Evolutionary conservation across 2,888 invertebrate genomes (phyloP).

Genomic region (Pomacea canaliculata): DNA sequence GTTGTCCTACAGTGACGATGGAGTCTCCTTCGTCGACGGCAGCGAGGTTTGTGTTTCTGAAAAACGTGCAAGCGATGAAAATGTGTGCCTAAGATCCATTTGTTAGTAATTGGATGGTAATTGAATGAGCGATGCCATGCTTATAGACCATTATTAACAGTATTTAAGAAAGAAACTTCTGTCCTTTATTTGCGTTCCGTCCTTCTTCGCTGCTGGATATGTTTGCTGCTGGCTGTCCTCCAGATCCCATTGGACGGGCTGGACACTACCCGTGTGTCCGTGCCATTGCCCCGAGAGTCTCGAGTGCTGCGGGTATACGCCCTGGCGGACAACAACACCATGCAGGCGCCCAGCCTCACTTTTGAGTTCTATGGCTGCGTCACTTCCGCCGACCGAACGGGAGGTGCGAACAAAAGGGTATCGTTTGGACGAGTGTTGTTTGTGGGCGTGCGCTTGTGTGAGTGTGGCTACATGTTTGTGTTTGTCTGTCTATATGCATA

Average conservation of each 20-base stretch:
- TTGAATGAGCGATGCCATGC: too few relatives aligned
- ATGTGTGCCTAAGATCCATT: too few relatives aligned
- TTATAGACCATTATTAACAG: too few relatives aligned
- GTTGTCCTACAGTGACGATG: slow-evolving; percentile 55
- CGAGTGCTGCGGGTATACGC: slow-evolving; percentile 45
- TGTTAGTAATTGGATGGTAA: too few relatives aligned
- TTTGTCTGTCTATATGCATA: slow-evolving; percentile 2
- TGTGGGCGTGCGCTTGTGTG: not conserved
- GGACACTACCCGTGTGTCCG: slow-evolving; percentile 26
- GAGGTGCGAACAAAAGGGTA: not conserved
- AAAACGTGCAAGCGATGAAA: too few relatives aligned
- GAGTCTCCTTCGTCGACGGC: slow-evolving; percentile 43
- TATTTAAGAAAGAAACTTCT: too few relatives aligned
- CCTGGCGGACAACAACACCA: slow-evolving; percentile 28
- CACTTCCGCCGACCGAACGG: slow-evolving; percentile 33
- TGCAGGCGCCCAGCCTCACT: slow-evolving; percentile 34
- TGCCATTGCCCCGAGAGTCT: slow-evolving; percentile 35
- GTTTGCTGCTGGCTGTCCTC: too few relatives aligned
- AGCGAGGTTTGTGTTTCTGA: not conserved
- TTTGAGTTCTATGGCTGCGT: slow-evolving; percentile 56
- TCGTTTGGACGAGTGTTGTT: not conserved
- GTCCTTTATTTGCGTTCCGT: too few relatives aligned
- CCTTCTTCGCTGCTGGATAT: too few relatives aligned
- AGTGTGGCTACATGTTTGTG: slow-evolving; percentile 3
- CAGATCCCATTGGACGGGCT: slow-evolving; percentile 26